Evolutionary conservation across 1,140 invertebrate species (phyloP).

Genomic region (Apis florea): DNA sequence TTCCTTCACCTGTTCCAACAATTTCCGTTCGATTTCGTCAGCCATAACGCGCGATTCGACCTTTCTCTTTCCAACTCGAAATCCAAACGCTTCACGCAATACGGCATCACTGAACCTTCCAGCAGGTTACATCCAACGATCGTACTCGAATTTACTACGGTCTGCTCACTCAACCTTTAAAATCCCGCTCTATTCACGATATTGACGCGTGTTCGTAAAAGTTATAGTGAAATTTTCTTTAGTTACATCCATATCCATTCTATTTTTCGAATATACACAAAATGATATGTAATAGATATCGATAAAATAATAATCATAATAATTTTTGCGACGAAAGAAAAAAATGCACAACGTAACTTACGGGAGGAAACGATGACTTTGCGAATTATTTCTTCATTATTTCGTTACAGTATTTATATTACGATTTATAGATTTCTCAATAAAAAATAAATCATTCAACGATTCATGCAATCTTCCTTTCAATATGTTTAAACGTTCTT

Average conservation of each 20-base stretch:
- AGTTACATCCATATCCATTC: neutral
- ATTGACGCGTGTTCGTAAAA: neutral
- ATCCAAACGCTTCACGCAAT: slow-evolving; percentile 33
- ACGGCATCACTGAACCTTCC: slow-evolving; percentile 12
- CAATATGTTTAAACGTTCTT: too few relatives aligned
- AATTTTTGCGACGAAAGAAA: too few relatives aligned
- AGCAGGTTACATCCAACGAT: slow-evolving; percentile 14
- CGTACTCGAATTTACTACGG: neutral
- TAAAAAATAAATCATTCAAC: too few relatives aligned
- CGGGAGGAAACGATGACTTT: too few relatives aligned
- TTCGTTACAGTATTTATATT: too few relatives aligned
- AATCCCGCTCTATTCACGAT: neutral
- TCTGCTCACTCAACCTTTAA: neutral
- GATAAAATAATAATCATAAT: too few relatives aligned
- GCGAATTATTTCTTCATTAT: too few relatives aligned
- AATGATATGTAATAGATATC: neutral
- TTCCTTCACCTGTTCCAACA: slow-evolving; percentile 87
- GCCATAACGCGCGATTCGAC: slow-evolving; percentile 65
- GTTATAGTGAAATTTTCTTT: neutral
- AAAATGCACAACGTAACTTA: too few relatives aligned
- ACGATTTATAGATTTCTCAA: too few relatives aligned
- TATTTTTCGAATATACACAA: neutral
- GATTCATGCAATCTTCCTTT: too few relatives aligned
- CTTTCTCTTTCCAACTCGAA: neutral
- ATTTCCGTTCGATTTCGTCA: slow-evolving; percentile 79